Evolutionary conservation across 2,888 invertebrate species (phyloP), one percentile per base, ranked within the genome.

Genomic region (Leptarthrus brevirostris): DNA sequence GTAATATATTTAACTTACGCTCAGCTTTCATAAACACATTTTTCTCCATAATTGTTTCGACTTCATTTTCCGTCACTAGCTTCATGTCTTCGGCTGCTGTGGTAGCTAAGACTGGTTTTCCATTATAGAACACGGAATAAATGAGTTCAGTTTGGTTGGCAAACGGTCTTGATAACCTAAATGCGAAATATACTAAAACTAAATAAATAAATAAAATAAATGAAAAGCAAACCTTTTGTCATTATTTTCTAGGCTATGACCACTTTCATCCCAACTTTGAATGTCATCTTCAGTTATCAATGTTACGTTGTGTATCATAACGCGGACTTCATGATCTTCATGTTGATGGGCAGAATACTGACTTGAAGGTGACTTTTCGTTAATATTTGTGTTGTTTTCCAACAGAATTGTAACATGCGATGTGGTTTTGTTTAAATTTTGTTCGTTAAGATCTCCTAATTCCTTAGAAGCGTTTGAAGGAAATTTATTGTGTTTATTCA

Each of bases 1-100:
- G n/a, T n/a, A n/a, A n/a, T n/a, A n/a, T n/a, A n/a, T n/a, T n/a
- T n/a, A 44, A 87, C 90, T 90, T 87, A 94, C 94, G 94, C 87
- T 94, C 93, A 74, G 94, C 93, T 86, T 94, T 94, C 78, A 93
- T 92, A 64, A 92, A 89, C 58, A 94, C 90, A 0, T 91, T 90
- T 75, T 91, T 92, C 3, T 93, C 93, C 66, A 95, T 85, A 77
- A 92, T 91, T 22, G 88, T 86, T 0, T 90, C 89, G 0, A 93
- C 93, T 83, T 95, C 94, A 36, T 89, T 90, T 72, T 93, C 91
- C 3, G 91, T 89, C 2, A 95, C 89, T n/a, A 94, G 86, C 74
- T 89, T 87, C 94, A 95, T 94, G 80, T 94, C 95, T 75, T 90
- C 89, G 1, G 94, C 92, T 0, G 95, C 95, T 1, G 92, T 92